Base-by-base conservation (phyloP, 2,797 vertebrate genomes). In the Microtus agrestis region DNA sequence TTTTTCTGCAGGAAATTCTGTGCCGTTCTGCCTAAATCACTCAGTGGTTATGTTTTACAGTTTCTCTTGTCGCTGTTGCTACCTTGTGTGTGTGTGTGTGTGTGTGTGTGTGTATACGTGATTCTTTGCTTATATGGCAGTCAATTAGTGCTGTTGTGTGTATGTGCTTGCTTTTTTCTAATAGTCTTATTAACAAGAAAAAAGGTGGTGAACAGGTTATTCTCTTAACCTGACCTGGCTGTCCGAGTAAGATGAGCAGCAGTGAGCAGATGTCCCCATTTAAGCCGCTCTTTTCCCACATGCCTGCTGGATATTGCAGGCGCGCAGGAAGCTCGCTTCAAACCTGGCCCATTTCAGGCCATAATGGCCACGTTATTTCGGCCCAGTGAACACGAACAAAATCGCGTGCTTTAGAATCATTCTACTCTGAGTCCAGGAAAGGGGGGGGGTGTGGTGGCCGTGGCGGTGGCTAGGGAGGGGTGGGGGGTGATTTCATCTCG, bases 301-400 rank as follows among this genome's bases (percentile, higher is more conserved):
- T 99, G 99, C 99, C 99, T 98, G 98, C 99, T 98, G 99, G 99
- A 99, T 99, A 99, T 99, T 99, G 99, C 99, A 99, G 98, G 99
- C 99, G 99, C 98, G 86, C 98, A 98, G 99, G 99, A 99, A 99
- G 99, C 99, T 99, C 99, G 99, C 99, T 99, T 99, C 99, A 99
- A 99, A 99, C 99, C 99, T 99, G 99, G 99, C 99, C 99, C 99
- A 98, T 99, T 99, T 98, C 99, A 99, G 98, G 98, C 99, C 98
- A 99, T 99, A 99, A 99, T 99, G 99, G 99, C 99, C 99, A 99
- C 98, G 99, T 99, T 99, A 99, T 99, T 99, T 99, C 99, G 99
- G 99, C 99, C 99, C 99, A 99, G 98, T 99, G 99, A 99, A 98
- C 99, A 99, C 98, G 99, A 99, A 99, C 99, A 99, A 99, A 99